Evolutionary conservation across 2,797 vertebrate species (phyloP), one percentile per base, ranked within the genome.

Genomic region (Rhodeus uyekii): DNA sequence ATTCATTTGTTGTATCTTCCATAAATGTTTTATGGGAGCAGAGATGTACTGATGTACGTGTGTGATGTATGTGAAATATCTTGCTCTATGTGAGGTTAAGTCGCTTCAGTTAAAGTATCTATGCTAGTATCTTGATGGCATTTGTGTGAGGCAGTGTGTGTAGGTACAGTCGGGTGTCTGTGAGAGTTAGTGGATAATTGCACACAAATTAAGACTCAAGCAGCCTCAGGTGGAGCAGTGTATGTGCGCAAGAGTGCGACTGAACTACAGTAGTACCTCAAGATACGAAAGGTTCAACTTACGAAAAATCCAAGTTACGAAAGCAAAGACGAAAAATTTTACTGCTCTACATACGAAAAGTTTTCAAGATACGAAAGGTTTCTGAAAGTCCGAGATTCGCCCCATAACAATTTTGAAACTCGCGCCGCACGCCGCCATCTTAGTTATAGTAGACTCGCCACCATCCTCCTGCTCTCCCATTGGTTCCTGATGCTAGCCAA

Each of bases 201-300:
- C 44, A 46, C 38, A 44, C 27, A 63, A 60, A 64, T 77, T 50
- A 38, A 78, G 60, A 50, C 42, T 65, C 32, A 50, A 44, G 44
- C 22, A 38, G 32, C 22, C 32, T 77, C 39, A 48, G 42, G 75
- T 64, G 42, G 12, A 36, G 58, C 42, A 46, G 39, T 63, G 19
- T 50, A 19, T 53, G 60, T 76, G 67, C 71, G 39, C 38, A 29
- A 42, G 36, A 64, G 76, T 68, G 48, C n/a, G 55, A 39, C 14
- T 39, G 34, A 8, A 67, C n/a, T n/a, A n/a, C n/a, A 22, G n/a
- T n/a, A n/a, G n/a, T n/a, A n/a, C n/a, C n/a, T n/a, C n/a, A n/a
- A n/a, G n/a, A n/a, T n/a, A n/a, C n/a, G n/a, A n/a, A n/a, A n/a
- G n/a, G n/a, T n/a, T n/a, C n/a, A n/a, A n/a, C n/a, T n/a, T n/a